Evolutionary conservation across 1,140 invertebrate species (phyloP).

Genomic region (Scaptomyza graminum): DNA sequence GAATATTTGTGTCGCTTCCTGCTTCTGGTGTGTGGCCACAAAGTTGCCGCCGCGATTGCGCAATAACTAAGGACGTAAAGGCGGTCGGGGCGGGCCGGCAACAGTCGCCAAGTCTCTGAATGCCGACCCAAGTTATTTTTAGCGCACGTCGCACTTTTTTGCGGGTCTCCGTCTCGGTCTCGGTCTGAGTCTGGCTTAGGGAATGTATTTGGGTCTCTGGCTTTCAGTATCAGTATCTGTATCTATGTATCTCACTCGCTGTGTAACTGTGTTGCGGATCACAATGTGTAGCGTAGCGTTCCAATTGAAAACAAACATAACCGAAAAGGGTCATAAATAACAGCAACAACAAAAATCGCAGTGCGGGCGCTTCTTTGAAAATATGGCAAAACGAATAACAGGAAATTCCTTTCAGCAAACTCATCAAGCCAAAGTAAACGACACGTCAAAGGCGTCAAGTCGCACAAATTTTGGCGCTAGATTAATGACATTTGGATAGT

Average conservation of each 20-base stretch:
- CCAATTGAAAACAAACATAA: slow-evolving; percentile 1
- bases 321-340: slow-evolving; percentile 66
- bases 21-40: slow-evolving; percentile 43
- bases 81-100: not conserved
- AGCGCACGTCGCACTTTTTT: slow-evolving; percentile 31
- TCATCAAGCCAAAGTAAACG: slow-evolving; percentile 75
- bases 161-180: slow-evolving; percentile 7
- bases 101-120: slow-evolving; percentile 15
- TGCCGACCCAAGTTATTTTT: slow-evolving; percentile 66
- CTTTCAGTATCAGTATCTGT: slow-evolving; percentile 1
- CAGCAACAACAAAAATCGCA: slow-evolving; percentile 47
- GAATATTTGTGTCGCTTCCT: slow-evolving; percentile 31
- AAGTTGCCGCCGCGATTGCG: slow-evolving; percentile 69
- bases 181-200: slow-evolving; percentile 7
- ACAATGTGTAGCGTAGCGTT: not conserved
- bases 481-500: slow-evolving; percentile 72
- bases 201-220: not conserved
- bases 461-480: slow-evolving; percentile 62
- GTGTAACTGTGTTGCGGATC: slow-evolving; percentile 33
- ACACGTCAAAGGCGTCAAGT: slow-evolving; percentile 25
- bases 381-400: slow-evolving; percentile 43
- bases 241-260: slow-evolving; percentile 8
- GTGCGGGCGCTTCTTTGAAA: slow-evolving; percentile 62
- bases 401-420: slow-evolving; percentile 80
- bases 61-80: slow-evolving; percentile 48